These are phyloP conservation scores for Irena cyanogastra DNA, from an alignment of 2,113 vertebrate genomes.

Conservation along the genomic window DNA sequence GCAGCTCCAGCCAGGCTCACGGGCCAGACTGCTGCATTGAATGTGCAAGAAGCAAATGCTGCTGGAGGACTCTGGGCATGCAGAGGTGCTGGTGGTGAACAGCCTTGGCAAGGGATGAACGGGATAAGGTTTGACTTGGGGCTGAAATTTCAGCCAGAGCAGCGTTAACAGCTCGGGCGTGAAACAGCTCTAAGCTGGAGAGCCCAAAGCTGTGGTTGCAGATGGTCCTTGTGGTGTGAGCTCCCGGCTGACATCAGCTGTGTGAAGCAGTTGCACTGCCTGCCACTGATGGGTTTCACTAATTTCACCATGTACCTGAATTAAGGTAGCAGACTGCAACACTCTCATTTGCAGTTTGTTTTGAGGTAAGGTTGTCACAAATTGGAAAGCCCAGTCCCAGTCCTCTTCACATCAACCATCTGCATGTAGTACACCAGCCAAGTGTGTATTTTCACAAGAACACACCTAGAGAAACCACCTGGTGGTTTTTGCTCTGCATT, in stretches of 20 bases:
- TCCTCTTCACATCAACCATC: not conserved
- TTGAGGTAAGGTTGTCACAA: not conserved
- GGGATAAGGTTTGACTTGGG: not conserved
- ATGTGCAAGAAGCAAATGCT: not conserved
- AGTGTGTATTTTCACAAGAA: not conserved
- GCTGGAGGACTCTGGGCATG: not conserved
- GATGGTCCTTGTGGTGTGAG: not conserved
- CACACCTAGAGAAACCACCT: not conserved
- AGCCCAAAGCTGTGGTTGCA: not conserved
- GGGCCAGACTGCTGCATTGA: not conserved
- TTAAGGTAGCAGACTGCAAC: not conserved
- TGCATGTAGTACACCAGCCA: not conserved
- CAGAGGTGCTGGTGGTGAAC: not conserved
- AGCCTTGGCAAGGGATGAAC: not conserved
- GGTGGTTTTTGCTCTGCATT: not conserved
- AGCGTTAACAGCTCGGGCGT: fast-evolving
- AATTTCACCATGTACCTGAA: not conserved
- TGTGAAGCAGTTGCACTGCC: not conserved
- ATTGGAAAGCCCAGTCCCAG: not conserved
- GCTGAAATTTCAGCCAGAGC: not conserved
- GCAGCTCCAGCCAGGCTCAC: not conserved
- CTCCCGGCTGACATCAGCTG: not conserved
- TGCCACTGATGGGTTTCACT: not conserved
- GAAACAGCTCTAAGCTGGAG: not conserved
- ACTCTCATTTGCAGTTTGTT: not conserved